Conservation (phyloP, 2,797 vertebrate species). For the Uromys caudimaculatus region DNA sequence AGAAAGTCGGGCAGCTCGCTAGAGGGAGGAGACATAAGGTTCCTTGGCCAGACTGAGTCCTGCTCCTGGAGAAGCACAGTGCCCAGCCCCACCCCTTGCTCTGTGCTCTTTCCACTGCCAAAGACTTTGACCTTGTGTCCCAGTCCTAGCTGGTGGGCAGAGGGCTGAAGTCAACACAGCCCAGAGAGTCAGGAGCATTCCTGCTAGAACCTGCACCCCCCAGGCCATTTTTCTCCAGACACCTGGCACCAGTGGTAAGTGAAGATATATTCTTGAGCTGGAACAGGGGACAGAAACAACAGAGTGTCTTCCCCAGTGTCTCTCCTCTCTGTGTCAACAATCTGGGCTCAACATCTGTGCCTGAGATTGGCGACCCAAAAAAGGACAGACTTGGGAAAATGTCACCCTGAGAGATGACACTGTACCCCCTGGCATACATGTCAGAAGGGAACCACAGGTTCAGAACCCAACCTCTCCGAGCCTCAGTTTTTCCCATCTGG, state of each 20-base stretch:
- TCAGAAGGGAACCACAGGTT: not conserved
- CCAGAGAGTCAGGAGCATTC: constrained; percentile 20
- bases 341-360: not conserved
- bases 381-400: not conserved
- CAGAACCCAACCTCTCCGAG: not conserved
- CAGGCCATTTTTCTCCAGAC: not conserved
- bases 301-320: not conserved
- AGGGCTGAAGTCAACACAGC: constrained; percentile 21
- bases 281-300: not conserved
- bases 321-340: not conserved
- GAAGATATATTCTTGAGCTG: not conserved
- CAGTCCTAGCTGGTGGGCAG: constrained; percentile 2
- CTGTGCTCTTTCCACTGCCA: not conserved
- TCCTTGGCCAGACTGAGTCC: not conserved
- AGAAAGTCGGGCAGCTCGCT: constrained; percentile 76
- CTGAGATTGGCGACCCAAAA: not conserved
- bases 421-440: not conserved
- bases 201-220: not conserved
- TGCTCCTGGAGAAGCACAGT: not conserved
- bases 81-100: constrained; percentile 38
- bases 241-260: constrained; percentile 55
- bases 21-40: constrained; percentile 39
- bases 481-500: not conserved
- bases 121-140: constrained; percentile 75
- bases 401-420: not conserved